Evolutionary conservation across 2,888 invertebrate genomes (phyloP).

Genomic region (Stramonita haemastoma): DNA sequence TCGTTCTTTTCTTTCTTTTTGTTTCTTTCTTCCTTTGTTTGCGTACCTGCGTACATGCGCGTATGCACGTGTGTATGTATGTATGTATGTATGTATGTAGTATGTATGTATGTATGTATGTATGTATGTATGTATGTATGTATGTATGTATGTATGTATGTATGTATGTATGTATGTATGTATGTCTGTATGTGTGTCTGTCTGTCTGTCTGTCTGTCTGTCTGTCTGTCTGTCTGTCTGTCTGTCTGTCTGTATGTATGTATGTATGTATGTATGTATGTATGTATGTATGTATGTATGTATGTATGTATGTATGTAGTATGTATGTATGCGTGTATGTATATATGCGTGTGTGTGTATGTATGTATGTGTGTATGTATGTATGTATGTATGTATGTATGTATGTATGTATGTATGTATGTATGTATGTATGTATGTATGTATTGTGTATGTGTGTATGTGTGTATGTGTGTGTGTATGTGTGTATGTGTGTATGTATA

Average conservation of each 20-base stretch:
- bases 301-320: not conserved
- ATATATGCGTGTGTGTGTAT: not conserved
- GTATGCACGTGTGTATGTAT: no score
- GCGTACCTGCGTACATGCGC: no score
- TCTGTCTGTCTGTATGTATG: not conserved
- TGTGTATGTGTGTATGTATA: conserved; percentile 29
- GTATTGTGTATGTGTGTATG: not conserved
- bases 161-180: no score
- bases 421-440: not conserved
- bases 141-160: no score
- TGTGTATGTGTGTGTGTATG: not conserved
- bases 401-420: not conserved
- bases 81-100: no score
- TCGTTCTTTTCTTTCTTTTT: not conserved
- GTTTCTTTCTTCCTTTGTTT: not conserved
- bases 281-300: not conserved
- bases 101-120: no score
- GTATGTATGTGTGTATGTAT: not conserved
- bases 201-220: not conserved
- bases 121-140: no score
- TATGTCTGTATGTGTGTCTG: not conserved
- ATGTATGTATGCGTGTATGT: no score
- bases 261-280: not conserved
- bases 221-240: not conserved
- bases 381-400: not conserved